Evolutionary conservation across 2,888 invertebrate species (phyloP), one percentile per base, ranked within the genome.

Genomic region (Chorisops tibialis): DNA sequence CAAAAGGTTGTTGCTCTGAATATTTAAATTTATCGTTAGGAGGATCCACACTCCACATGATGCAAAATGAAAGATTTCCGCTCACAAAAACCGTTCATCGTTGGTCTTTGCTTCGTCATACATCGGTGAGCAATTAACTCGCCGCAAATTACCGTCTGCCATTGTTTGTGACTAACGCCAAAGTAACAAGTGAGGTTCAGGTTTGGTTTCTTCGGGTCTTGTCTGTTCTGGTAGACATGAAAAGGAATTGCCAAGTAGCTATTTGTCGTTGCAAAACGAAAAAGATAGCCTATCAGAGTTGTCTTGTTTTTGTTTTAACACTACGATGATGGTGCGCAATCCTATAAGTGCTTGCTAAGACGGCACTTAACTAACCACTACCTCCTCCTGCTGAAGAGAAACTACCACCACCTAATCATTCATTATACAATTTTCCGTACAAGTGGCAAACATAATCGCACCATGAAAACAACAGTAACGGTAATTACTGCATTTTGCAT

Each of bases 401-500:
- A 30, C 1, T 2, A 9, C 30, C 30, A 30, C 30, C 30, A 50
- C 24, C 49, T 30, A 50, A 9, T 14, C 49, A 50, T 50, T 50
- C 49, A 50, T 50, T 35, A 30, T 35, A 30, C 30, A 30, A 30
- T 41, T 54, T 56, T 56, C 43, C 56, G 43, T 45, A 45, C 43
- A 56, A 45, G 56, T 56, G 43, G 56, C 56, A 30, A 56, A 43
- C 56, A 56, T 56, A 56, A 56, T 56, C 56, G 56, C 56, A 45
- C 56, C 56, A 56, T 43, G 56, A 56, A 56, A 56, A 56, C 35
- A 56, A 56, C 56, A 35, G 56, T 56, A 56, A 56, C 56, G 43
- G 56, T 56, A 56, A 56, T 56, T 45, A 56, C 45, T 45, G 56
- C 56, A 56, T 56, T 56, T 56, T 56, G 56, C 56, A 56, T 56